phyloP scores from a whole-genome alignment of 2,888 invertebrate species.

The Thera britannica region DNA sequence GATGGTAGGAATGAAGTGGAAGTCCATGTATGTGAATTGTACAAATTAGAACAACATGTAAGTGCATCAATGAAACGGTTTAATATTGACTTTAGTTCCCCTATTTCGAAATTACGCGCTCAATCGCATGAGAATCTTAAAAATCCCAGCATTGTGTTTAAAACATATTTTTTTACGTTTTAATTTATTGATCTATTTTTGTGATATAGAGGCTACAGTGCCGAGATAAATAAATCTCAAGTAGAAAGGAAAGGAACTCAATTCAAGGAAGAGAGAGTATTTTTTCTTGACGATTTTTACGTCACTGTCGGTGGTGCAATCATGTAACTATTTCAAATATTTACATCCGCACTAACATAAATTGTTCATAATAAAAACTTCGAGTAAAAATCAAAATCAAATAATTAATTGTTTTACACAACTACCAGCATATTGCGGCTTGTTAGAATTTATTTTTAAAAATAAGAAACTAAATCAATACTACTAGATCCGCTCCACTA shows the following conservation, averaged over 20 bases:
- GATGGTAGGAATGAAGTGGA: slow-evolving; percentile 32
- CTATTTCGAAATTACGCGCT: slow-evolving; percentile 13
- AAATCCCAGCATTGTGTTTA: neutral
- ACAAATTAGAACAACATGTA: slow-evolving; percentile 14
- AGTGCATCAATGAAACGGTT: slow-evolving; percentile 7
- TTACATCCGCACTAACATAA: neutral
- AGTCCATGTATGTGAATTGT: slow-evolving; percentile 13
- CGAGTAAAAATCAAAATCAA: neutral
- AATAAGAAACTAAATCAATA: slow-evolving; percentile 57
- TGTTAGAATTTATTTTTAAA: neutral
- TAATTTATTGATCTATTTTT: neutral
- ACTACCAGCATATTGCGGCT: neutral
- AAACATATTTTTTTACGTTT: neutral
- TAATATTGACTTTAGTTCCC: too few species aligned
- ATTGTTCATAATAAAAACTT: neutral
- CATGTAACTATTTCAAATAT: slow-evolving; percentile 5
- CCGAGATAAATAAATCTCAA: neutral
- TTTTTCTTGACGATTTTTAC: slow-evolving; percentile 15
- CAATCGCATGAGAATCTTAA: neutral
- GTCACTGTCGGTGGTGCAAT: slow-evolving; percentile 39
- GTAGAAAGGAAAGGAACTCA: neutral
- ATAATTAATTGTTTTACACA: neutral
- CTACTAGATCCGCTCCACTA: slow-evolving; percentile 60
- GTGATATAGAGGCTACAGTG: neutral
- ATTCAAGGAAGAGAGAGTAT: neutral